A percentile compares a stretch with the other conserved stretches of the same genome.
phyloP scores from a whole-genome alignment of 2,888 invertebrate genomes.

The Epicampocera succincta region DNA sequence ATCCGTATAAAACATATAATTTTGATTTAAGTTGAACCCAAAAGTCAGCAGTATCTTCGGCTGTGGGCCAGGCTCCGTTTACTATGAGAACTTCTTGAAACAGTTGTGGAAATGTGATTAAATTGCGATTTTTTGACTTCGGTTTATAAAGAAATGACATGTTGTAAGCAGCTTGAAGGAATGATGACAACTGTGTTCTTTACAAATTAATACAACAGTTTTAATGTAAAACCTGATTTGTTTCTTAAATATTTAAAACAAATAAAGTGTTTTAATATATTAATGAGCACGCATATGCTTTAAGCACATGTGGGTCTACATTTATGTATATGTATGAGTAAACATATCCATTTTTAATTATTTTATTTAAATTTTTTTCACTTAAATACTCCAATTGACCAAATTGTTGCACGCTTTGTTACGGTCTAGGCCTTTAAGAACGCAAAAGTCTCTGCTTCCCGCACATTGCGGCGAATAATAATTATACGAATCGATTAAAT shows the following conservation, averaged over 20 bases:
- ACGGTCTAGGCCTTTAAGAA: too few relatives aligned
- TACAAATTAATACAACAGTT: not conserved
- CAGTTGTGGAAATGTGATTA: conserved; percentile 27
- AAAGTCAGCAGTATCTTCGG: conserved; percentile 12
- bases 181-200: not conserved
- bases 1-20: conserved; percentile 31
- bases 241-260: conserved; percentile 7
- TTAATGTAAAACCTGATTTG: conserved; percentile 21
- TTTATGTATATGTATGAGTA: not conserved
- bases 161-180: too few relatives aligned
- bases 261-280: conserved; percentile 13
- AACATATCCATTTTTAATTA: not conserved
- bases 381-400: not conserved
- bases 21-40: conserved; percentile 9
- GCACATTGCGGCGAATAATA: too few relatives aligned
- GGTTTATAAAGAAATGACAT: conserved; percentile 45
- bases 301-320: too few relatives aligned
- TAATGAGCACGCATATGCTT: conserved; percentile 1
- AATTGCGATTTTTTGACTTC: conserved; percentile 10
- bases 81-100: conserved; percentile 19
- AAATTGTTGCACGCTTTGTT: too few relatives aligned
- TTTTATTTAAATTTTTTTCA: too few relatives aligned
- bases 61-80: conserved; percentile 51
- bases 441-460: too few relatives aligned
- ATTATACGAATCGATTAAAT: too few relatives aligned